Percentiles rank a stretch among this genome's conserved stretches.
These are phyloP conservation scores for Sternotherus odoratus DNA, from an alignment of 2,797 vertebrate genomes.

Conservation along the genomic window DNA sequence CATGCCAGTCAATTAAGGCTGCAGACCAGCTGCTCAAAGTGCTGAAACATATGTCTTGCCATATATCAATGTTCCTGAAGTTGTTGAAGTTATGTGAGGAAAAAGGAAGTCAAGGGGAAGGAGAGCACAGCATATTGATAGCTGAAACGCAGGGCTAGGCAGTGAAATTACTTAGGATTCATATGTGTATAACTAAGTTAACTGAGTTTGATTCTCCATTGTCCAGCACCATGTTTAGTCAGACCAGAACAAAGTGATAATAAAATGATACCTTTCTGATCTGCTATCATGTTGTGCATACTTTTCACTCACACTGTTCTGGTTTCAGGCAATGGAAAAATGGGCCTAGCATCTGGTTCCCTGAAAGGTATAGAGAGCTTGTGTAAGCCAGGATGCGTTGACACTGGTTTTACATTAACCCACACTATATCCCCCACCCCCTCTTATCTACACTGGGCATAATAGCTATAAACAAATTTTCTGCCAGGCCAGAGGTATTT, in stretches of 20 bases:
- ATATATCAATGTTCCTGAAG: neutral
- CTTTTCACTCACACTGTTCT: neutral
- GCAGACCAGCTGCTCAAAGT: neutral
- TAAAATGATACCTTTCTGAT: neutral
- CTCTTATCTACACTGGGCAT: neutral
- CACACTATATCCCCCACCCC: neutral
- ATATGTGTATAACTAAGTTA: neutral
- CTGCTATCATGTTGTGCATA: neutral
- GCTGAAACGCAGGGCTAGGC: neutral
- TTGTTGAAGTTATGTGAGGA: neutral
- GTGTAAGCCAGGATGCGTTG: neutral
- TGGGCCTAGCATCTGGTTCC: neutral
- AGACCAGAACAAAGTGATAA: neutral
- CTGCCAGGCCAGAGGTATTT: neutral
- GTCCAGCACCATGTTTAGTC: rapidly evolving
- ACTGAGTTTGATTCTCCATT: rapidly evolving
- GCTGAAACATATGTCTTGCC: neutral
- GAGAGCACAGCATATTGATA: neutral
- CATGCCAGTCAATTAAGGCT: neutral
- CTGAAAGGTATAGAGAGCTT: rapidly evolving
- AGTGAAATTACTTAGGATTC: neutral
- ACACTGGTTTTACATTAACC: neutral
- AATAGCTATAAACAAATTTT: neutral
- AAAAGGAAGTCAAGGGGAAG: neutral
- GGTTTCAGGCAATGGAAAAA: neutral